Base-by-base conservation (phyloP, 1,140 invertebrate species). In the Lutraria rhynchaena region DNA sequence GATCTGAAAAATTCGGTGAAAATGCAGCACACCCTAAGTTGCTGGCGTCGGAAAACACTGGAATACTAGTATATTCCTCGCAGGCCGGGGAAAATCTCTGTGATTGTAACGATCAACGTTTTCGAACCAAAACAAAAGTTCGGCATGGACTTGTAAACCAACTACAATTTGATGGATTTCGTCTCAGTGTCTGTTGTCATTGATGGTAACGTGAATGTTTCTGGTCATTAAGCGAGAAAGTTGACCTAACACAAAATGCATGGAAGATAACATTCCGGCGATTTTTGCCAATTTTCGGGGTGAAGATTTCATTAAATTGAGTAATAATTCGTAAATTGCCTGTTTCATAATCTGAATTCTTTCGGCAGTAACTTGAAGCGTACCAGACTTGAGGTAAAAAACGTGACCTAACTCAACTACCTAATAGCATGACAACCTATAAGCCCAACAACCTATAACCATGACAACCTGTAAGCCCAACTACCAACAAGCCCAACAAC, bases 221-320 rank as follows among this genome's bases (percentile, higher is more conserved):
- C 13, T 61, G 27, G 58, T 61, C 58, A 61, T 27, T 31, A 61
- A 31, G 19, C 33, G 58, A 15, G 58, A 13, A 61, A 61, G 11
- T 24, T 11, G 7, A 61, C 58, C 58, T 35, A 61, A 61, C 15
- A 61, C 27, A 61, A 61, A 31, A 11, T n/a, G 27, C 58, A 61
- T 61, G 27, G 58, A 61, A 4, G 51, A 7, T 53, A 53, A n/a
- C 51, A 53, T 53, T 9, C 51, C 51, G 4, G 51, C 51, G 3
- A 61, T 29, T 29, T 31, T 61, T 61, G 27, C 11, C 27, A 29
- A 31, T 61, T 29, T 61, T 11, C 33, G 58, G 19, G 27, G 33
- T 5, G 58, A 19, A 61, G 11, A 13, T 31, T 29, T 13, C 3
- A 3, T 35, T 35, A 27, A 57, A 19, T 57, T 57, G 22, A 57